Evolutionary conservation across 2,797 vertebrate species (phyloP).

Genomic region (Dipus sagitta): DNA sequence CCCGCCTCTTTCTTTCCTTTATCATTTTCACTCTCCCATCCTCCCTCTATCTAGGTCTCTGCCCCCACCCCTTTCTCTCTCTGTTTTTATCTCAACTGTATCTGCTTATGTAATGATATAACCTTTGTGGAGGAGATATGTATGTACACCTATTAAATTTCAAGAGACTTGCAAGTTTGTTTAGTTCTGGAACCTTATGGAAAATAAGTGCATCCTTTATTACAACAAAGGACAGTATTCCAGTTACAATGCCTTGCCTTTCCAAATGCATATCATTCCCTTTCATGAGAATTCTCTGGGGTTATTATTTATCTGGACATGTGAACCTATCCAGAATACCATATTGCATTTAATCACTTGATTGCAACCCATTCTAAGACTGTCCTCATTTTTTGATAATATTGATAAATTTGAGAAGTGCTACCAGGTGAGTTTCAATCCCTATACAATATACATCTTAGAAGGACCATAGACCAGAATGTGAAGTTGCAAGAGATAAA

Average conservation of each 20-base stretch:
- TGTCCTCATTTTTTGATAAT: background rate
- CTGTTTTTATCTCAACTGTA: too few species aligned
- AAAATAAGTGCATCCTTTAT: too few species aligned
- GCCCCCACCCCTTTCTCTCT: too few species aligned
- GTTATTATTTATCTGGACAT: background rate
- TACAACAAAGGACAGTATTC: too few species aligned
- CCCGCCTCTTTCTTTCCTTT: too few species aligned
- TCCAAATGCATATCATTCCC: background rate
- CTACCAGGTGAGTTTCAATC: background rate
- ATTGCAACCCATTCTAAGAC: background rate
- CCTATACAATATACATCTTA: background rate
- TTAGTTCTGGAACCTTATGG: too few species aligned
- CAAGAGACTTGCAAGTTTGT: too few species aligned
- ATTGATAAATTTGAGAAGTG: background rate
- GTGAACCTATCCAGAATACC: background rate
- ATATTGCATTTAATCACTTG: background rate
- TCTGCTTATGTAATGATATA: too few species aligned
- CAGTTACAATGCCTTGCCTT: background rate
- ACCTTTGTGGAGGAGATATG: too few species aligned
- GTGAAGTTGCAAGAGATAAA: slow-evolving; percentile 1
- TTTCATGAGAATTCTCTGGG: background rate
- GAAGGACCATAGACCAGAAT: background rate
- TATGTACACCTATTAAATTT: too few species aligned
- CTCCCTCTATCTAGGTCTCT: too few species aligned
- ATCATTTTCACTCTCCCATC: too few species aligned